Conservation (phyloP, 1,140 invertebrate genomes). For the Nymphalis io region DNA sequence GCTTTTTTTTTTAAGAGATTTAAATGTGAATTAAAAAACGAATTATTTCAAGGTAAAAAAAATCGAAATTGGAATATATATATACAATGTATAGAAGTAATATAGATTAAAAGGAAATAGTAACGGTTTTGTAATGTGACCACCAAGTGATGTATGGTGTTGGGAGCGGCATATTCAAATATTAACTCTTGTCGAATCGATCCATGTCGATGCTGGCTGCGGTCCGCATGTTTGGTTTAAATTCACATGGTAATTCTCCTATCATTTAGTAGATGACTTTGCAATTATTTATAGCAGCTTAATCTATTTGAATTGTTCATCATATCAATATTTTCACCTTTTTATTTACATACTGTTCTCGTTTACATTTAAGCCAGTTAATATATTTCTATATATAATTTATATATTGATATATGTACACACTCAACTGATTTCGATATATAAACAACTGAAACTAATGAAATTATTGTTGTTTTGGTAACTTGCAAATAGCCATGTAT, state of each 20-base stretch:
- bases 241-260: conserved; percentile 29
- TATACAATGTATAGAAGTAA: not conserved
- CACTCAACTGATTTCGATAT: not conserved
- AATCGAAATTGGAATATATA: not conserved
- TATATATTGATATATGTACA: no score
- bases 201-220: conserved; percentile 6
- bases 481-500: not conserved
- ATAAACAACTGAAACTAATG: no score
- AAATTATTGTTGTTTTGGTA: not conserved
- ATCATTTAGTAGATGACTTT: conserved; percentile 13
- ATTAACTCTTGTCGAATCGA: conserved; percentile 25
- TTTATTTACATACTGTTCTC: not conserved
- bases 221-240: conserved; percentile 17
- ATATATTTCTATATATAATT: no score
- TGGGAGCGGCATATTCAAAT: conserved; percentile 29
- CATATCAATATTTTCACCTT: not conserved
- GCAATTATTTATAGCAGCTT: conserved; percentile 3
- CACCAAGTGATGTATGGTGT: conserved; percentile 20
- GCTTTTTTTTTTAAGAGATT: no score
- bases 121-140: conserved; percentile 14
- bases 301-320: not conserved
- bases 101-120: conserved; percentile 14
- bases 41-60: not conserved
- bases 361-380: not conserved
- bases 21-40: no score